These are phyloP conservation scores for Pseudotriccus pelzelni DNA, from an alignment of 2,797 vertebrate genomes.

Conservation along the genomic window DNA sequence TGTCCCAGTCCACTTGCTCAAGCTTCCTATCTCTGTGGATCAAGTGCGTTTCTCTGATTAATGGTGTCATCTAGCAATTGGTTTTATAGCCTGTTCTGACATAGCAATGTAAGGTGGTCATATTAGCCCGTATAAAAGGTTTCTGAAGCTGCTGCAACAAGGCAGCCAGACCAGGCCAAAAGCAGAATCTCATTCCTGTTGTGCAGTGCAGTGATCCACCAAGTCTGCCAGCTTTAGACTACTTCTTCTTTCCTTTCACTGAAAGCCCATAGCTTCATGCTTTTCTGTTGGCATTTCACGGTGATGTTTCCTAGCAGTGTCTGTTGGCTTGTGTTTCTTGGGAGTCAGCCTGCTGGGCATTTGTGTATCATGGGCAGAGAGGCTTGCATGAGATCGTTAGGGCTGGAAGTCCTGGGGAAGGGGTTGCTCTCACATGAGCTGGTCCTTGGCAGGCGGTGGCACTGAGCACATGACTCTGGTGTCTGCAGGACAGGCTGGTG, in stretches of 20 bases:
- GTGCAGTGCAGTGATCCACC: neutral
- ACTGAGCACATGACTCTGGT: rapidly evolving
- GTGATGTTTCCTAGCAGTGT: neutral
- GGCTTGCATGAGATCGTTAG: neutral
- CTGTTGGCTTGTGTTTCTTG: neutral
- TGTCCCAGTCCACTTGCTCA: neutral
- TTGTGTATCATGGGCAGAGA: neutral
- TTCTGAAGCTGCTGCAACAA: neutral
- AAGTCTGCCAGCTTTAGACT: neutral
- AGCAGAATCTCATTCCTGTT: neutral
- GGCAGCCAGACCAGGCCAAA: neutral
- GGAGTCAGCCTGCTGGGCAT: neutral
- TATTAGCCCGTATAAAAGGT: neutral
- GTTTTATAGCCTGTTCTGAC: neutral
- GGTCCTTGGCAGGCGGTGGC: neutral
- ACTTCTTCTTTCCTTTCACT: neutral
- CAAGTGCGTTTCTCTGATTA: neutral
- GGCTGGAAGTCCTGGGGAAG: neutral
- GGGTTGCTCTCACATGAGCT: neutral
- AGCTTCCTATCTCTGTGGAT: neutral
- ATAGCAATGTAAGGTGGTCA: neutral
- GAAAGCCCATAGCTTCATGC: neutral
- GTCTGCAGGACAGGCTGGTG: neutral
- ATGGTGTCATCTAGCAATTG: neutral
- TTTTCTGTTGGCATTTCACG: neutral